Conservation (phyloP, 2,797 vertebrate genomes). For the Intellagama lesueurii region DNA sequence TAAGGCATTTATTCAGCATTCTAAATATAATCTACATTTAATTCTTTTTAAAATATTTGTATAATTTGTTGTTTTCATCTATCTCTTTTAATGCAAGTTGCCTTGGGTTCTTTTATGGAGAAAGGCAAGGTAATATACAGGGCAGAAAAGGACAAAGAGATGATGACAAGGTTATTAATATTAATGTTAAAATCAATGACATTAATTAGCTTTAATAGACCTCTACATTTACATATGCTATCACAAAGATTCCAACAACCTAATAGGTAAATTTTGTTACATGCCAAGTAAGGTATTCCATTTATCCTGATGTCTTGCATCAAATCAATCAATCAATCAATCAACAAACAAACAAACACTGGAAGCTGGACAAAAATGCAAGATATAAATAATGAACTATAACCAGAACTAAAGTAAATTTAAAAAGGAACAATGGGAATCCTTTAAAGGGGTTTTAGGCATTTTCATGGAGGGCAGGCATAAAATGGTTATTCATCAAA, state of each 20-base stretch:
- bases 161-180: background rate
- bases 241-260: background rate
- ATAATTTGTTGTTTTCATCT: background rate
- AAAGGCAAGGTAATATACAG: background rate
- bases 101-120: no score
- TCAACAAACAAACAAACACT: background rate
- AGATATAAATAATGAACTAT: background rate
- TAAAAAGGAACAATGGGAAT: background rate
- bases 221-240: background rate
- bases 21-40: no score
- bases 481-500: background rate
- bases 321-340: no score
- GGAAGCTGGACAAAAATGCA: background rate
- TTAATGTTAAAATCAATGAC: background rate
- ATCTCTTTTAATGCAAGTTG: no score
- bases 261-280: background rate
- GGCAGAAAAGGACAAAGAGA: background rate
- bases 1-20: no score
- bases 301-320: no score
- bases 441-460: background rate
- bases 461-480: background rate
- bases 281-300: background rate
- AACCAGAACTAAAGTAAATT: background rate
- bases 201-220: background rate
- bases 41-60: no score